Base-by-base conservation (phyloP, 2,888 invertebrate species). In the Camptogramma bilineatum region DNA sequence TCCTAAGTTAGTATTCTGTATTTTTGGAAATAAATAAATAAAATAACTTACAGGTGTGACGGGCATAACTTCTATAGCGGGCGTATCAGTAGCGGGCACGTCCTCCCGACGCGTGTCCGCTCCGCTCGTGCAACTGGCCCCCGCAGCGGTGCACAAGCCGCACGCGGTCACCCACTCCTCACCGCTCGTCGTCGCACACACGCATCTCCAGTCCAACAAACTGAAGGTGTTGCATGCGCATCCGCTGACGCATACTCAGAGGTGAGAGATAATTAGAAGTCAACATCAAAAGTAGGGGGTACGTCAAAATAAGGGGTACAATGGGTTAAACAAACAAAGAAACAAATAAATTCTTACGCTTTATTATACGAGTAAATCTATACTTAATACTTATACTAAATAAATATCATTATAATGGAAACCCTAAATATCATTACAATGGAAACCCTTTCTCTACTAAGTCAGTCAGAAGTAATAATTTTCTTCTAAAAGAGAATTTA, bases 151-250 rank as follows among this genome's bases (percentile, higher is more conserved):
- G 2, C 82, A 82, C 78, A 83, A 82, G 68, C 81, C 75, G 83
- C 34, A 10, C 60, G 68, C 8, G 62, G n/a, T 18, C 19, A 39
- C n/a, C 21, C 16, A 19, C 13, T 16, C 52, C 34, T 9, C 74
- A 72, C 82, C 84, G 24, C 80, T 87, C 0, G 84, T 86, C 1
- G 80, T 86, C 7, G 77, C 82, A 13, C 86, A 80, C 59, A 70
- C 83, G 52, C 85, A 85, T 68, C 71, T 78, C 17, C 86, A 84
- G 73, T 78, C 81, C 76, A 85, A 82, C 83, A 39, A 86, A 17
- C 67, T 80, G 46, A 68, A 71, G 61, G 88, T 89, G 58, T 68
- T 91, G 13, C 90, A 91, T 79, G 90, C 91, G 10, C 87, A 87
- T 62, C 83, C 91, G 47, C 76, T 91, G 2, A 85, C 90, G 3